Base-by-base conservation (phyloP, 2,888 invertebrate genomes). In the Scaptomyza polygonia region DNA sequence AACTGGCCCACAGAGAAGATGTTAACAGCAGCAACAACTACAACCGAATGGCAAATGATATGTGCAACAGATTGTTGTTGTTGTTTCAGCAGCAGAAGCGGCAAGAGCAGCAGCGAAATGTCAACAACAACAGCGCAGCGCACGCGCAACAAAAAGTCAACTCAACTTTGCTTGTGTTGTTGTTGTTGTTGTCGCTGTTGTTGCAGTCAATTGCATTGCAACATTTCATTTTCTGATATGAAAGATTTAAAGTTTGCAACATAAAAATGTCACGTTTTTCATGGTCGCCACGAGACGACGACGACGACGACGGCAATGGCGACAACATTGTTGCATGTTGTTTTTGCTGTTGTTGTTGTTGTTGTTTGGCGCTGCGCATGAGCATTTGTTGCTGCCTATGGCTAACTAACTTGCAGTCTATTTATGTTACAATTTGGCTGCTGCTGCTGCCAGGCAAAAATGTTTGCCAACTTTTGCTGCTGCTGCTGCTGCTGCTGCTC, bases 211-310 rank as follows among this genome's bases (percentile, higher is more conserved):
- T 87, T 85, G 75, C 79, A 79, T 81, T 79, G 80, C 84, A 84
- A 85, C 88, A 83, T 80, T 85, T 86, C 81, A 88, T 86, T 81
- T 88, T 89, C 81, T 87, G 89, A 87, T 89, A 86, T 89, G 87
- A 90, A 87, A 88, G 90, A 90, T 89, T 90, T 89, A 88, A 86
- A 88, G 88, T 88, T 88, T 90, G 89, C 88, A 90, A 90, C 91
- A 90, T 88, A 89, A 89, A 91, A 91, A 89, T 90, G 91, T 91
- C 90, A 90, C 90, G 91, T 90, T 90, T 90, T 90, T 90, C 90
- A 91, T 91, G 91, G 90, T 88, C 91, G 89, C 86, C 88, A 80
- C 63, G 67, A 82, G 75, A 77, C 79, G 65, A 54, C 81, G 70
- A 65, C 75, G 21, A 48, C 61, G 73, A 66, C 71, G 54, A 47